Conservation (phyloP, 23 tunicate species). For the Botrylloides violaceus region DNA sequence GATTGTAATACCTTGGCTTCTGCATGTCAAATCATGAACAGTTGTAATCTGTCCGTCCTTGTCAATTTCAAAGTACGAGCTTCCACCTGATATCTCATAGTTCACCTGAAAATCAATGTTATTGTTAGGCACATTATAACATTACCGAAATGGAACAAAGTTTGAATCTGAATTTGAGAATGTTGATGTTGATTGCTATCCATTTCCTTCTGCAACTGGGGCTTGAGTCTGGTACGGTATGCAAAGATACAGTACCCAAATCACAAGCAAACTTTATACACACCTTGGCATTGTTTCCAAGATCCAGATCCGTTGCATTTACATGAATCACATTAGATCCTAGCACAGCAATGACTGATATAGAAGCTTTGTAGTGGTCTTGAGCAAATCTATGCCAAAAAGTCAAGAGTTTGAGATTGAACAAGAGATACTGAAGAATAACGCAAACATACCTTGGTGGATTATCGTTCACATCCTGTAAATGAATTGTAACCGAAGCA, state of each 20-base stretch:
- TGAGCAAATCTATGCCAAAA: neutral
- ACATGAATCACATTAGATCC: conserved; percentile 36
- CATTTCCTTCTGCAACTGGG: too few species aligned
- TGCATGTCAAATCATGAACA: neutral
- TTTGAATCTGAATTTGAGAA: too few species aligned
- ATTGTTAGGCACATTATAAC: too few species aligned
- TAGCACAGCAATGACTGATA: conserved; percentile 1
- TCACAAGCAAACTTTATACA: too few species aligned
- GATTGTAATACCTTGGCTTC: neutral
- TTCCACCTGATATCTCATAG: conserved; percentile 9
- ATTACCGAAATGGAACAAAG: too few species aligned
- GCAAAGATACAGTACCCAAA: too few species aligned
- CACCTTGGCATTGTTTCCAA: conserved; percentile 45
- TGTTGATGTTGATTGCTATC: too few species aligned
- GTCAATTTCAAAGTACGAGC: conserved; percentile 7
- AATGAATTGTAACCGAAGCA: conserved; percentile 39
- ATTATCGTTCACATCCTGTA: conserved; percentile 68
- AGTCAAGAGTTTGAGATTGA: neutral
- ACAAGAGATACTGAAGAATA: neutral
- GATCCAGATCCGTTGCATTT: conserved; percentile 42
- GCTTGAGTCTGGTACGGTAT: too few species aligned
- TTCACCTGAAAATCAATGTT: neutral
- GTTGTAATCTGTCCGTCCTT: neutral
- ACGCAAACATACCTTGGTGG: conserved; percentile 36
- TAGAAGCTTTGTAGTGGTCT: neutral